Percentiles rank a stretch among this genome's conserved stretches.
These are phyloP conservation scores for Lycopodina hypogea DNA, from an alignment of 37 sponge, comb jelly and placozoan genomes.

Conservation along the genomic window DNA sequence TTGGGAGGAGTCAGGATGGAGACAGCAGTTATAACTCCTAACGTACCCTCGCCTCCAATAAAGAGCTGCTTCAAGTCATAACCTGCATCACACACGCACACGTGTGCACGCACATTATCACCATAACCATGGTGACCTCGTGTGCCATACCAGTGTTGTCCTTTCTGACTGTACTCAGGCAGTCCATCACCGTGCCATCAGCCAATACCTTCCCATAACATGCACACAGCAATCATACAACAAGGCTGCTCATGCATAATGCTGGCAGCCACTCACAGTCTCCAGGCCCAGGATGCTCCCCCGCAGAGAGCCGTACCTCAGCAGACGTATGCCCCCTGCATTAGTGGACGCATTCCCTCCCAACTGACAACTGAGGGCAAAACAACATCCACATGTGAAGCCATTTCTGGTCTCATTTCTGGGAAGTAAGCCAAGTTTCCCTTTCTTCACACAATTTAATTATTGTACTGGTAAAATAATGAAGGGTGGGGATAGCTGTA, in stretches of 20 bases:
- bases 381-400: neutral
- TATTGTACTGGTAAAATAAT: no score
- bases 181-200: conserved; percentile 78
- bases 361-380: conserved; percentile 88
- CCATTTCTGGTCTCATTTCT: no score
- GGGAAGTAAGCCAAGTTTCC: no score
- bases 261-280: conserved; percentile 32
- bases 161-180: conserved; percentile 80
- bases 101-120: neutral
- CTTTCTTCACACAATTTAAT: neutral
- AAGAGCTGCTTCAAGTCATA: conserved; percentile 99
- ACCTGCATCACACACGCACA: conserved; percentile 39
- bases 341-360: conserved; percentile 97
- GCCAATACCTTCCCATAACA: conserved; percentile 62
- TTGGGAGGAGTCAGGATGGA: conserved; percentile 71
- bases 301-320: conserved; percentile 92
- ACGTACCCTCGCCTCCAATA: conserved; percentile 96
- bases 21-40: conserved; percentile 89
- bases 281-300: conserved; percentile 90
- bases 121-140: neutral
- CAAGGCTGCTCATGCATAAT: neutral
- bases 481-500: no score
- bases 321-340: conserved; percentile 91
- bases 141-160: conserved; percentile 83
- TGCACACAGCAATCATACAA: neutral